A percentile compares a stretch with the other conserved stretches of the same genome.
These are phyloP conservation scores for Triplophysa rosa DNA, from an alignment of 2,113 vertebrate species.

Conservation along the genomic window DNA sequence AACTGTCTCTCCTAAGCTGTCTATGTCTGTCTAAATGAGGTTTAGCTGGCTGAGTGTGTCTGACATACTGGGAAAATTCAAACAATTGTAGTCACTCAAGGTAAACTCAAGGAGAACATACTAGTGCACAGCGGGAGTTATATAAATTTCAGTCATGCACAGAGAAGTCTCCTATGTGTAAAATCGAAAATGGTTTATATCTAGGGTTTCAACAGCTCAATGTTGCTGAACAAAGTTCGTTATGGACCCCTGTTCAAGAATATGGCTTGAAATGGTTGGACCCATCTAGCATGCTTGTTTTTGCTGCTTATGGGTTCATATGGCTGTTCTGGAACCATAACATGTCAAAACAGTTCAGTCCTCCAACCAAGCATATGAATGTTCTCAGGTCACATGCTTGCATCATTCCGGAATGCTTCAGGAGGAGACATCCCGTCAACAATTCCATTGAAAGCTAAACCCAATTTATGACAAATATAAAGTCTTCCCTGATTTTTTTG, in stretches of 20 bases:
- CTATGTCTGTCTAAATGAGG: conserved; percentile 11
- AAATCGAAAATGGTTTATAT: conserved; percentile 22
- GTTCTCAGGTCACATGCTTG: conserved; percentile 52
- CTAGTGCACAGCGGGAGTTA: neutral
- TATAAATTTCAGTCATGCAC: conserved; percentile 17
- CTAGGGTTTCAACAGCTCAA: conserved; percentile 16
- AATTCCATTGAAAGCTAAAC: neutral
- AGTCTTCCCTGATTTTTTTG: conserved; percentile 15
- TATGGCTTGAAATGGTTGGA: conserved; percentile 34
- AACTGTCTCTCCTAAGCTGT: neutral
- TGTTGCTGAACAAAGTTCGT: conserved; percentile 1
- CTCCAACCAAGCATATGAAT: conserved; percentile 63
- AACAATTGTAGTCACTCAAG: conserved; percentile 18
- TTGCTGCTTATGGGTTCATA: conserved; percentile 33
- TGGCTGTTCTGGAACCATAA: conserved; percentile 71
- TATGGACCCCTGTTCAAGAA: conserved; percentile 48
- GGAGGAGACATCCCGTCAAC: conserved; percentile 42
- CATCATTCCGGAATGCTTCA: conserved; percentile 60
- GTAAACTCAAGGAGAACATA: conserved; percentile 10
- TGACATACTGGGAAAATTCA: conserved; percentile 25
- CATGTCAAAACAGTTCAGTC: conserved; percentile 68
- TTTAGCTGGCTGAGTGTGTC: conserved; percentile 21
- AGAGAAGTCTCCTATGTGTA: neutral
- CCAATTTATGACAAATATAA: neutral
- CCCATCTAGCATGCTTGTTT: conserved; percentile 49